Evolutionary conservation across 2,888 invertebrate genomes (phyloP), one percentile per base, ranked within the genome.

Genomic region (Horisme vitalbata): DNA sequence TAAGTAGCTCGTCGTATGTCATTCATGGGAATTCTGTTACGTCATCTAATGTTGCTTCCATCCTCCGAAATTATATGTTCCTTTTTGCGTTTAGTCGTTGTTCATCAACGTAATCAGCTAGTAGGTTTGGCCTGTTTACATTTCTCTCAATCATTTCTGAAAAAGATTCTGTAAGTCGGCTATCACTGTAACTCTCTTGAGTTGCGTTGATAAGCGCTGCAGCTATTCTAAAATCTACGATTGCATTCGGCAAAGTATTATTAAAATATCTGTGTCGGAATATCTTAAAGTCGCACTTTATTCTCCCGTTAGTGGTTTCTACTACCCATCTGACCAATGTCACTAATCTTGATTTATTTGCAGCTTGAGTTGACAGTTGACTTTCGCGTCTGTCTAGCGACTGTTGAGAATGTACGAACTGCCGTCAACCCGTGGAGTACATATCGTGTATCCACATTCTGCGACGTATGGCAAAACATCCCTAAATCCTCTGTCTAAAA

Each of bases 401-500:
- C 28, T 28, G 28, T 28, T n/a, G n/a, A n/a, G n/a, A n/a, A n/a
- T n/a, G n/a, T n/a, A n/a, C n/a, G n/a, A n/a, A n/a, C n/a, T n/a
- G n/a, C n/a, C n/a, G n/a, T n/a, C n/a, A n/a, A n/a, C n/a, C n/a
- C n/a, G n/a, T n/a, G 28, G 28, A 13, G 28, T 28, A 12, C 12
- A 28, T 13, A 28, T 14, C 13, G 12, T 28, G 13, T 13, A 28
- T 28, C 28, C 28, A 28, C 28, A 14, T 14, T 30, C 14, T 13
- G 8, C 30, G 13, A 15, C 30, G 15, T 30, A 13, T 14, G 30
- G 13, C n/a, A 14, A 13, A 14, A 15, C 30, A 13, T 30, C 30
- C 14, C 30, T 8, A 30, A 30, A 30, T 13, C 30, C 30, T 13
- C 30, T 30, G 9, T 30, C 30, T 14, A 30, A 14, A 14, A 30